Conservation (phyloP, 1,140 invertebrate species). For the Oscheius sp. region DNA sequence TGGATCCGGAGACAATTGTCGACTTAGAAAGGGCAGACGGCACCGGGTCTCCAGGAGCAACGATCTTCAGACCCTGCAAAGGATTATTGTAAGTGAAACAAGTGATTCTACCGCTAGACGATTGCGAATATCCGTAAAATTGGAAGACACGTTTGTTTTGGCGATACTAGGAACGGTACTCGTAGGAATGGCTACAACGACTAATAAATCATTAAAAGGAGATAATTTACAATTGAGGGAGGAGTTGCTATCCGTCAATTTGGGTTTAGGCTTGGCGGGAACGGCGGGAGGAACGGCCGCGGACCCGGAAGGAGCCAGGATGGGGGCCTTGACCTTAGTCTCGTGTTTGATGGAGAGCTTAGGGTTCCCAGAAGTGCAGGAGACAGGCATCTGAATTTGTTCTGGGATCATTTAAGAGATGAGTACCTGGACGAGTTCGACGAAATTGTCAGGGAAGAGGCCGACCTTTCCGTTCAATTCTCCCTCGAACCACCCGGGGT, state of each 20-base stretch:
- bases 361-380: background rate
- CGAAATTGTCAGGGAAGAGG: constrained; percentile 94
- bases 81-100: background rate
- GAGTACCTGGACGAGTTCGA: constrained; percentile 41
- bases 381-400: background rate
- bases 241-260: background rate
- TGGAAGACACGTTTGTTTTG: background rate
- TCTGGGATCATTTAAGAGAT: background rate
- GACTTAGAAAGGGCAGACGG: background rate
- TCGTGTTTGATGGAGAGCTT: background rate
- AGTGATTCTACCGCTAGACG: background rate
- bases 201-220: background rate
- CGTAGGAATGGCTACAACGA: background rate
- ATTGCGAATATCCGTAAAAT: constrained; percentile 10
- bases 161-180: background rate
- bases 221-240: background rate
- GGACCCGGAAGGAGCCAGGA: background rate
- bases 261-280: constrained; percentile 10
- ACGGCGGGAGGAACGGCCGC: background rate
- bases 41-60: background rate
- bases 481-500: constrained; percentile 94
- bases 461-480: constrained; percentile 83
- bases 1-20: background rate
- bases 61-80: background rate
- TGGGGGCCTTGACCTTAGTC: background rate